Conservation (phyloP, 30 jellyfish, hydroid and myxozoan genomes). For the Pelagia noctiluca region DNA sequence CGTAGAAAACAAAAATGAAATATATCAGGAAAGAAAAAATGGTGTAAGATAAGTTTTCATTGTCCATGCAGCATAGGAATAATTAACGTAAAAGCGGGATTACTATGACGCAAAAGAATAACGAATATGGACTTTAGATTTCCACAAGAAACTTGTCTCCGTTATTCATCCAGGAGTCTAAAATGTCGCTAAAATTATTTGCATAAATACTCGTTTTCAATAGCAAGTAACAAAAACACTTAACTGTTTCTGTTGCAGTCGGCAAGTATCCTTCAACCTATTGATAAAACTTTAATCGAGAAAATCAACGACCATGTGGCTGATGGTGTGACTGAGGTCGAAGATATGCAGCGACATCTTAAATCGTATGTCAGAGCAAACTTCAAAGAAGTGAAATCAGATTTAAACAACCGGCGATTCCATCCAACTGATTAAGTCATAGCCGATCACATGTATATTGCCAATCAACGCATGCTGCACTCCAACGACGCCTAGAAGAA, state of each 20-base stretch:
- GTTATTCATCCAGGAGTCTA: not conserved
- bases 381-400: not conserved
- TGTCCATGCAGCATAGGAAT: not conserved
- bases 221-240: not conserved
- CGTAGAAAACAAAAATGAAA: too few relatives aligned
- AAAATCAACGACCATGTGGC: constrained; percentile 39
- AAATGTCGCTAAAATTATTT: not conserved
- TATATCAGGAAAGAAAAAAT: too few relatives aligned
- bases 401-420: constrained; percentile 23
- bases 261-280: constrained; percentile 35
- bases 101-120: not conserved
- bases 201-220: not conserved
- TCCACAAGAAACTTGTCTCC: not conserved
- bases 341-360: constrained; percentile 47
- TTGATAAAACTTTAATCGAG: constrained; percentile 22
- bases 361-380: not conserved
- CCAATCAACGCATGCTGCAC: constrained; percentile 1
- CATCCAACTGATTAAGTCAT: constrained; percentile 26
- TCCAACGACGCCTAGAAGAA: constrained; percentile 36
- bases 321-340: constrained; percentile 44
- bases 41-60: too few relatives aligned
- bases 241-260: not conserved
- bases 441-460: constrained; percentile 46
- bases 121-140: not conserved
- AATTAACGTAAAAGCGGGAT: not conserved